Base-by-base conservation (phyloP, 2,797 vertebrate species). In the Acanthornis magna region DNA sequence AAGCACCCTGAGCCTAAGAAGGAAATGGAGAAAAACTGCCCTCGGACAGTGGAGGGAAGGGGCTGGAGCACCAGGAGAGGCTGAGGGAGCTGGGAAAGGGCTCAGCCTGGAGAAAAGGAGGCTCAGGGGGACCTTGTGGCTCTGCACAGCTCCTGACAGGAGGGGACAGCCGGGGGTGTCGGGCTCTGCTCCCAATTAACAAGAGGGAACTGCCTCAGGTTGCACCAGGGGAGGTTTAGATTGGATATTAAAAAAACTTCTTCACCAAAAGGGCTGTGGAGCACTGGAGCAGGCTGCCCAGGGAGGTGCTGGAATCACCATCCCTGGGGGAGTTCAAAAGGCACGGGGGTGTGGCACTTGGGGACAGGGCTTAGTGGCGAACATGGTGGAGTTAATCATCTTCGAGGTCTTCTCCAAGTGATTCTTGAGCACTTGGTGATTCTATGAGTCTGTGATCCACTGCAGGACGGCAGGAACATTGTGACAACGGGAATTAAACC, bases 361-460 rank as follows among this genome's bases (percentile, higher is more conserved):
- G 43, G 67, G 38, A 38, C 9, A 2, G 5, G 20, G 40, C 7
- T 66, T 3, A 13, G 55, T 21, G 27, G 16, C 16, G 42, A 62
- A 9, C 7, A 0, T 2, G 19, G 57, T 15, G 36, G 36, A 36
- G 36, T 25, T 6, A 0, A 9, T 27, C 30, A 30, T 4, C 40
- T 25, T 2, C 7, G 57, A 34, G 48, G 10, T 70, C 34, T 48
- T 15, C 48, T 48, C 57, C 36, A 32, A 36, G 36, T 36, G 36
- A 36, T 36, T 36, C 36, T 36, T 36, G 36, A 36, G 36, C 36
- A 36, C 50, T 45, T 11, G 26, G 23, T 63, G 57, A 22, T 30
- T 57, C 32, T 29, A 0, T 10, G 23, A 10, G 20, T 27, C 50
- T 38, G 18, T 8, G n/a, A 36, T 23, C 57, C 82, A 17, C 3